Evolutionary conservation across 2,113 vertebrate genomes (phyloP).

Genomic region (Halichoeres trimaculatus): DNA sequence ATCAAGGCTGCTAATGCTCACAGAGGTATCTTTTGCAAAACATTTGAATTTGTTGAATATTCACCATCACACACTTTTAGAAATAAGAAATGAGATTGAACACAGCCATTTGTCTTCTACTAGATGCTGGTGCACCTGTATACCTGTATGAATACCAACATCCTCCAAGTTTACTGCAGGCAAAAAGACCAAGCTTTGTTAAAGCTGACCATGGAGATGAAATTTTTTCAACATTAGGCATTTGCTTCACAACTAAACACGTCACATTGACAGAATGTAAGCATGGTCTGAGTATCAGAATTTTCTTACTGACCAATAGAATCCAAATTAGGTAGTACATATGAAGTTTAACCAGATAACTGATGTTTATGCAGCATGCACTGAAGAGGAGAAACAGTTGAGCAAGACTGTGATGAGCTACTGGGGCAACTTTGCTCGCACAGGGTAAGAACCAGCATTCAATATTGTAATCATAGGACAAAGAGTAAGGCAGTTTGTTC

Average conservation of each 20-base stretch:
- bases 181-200: constrained; percentile 83
- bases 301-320: background rate
- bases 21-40: constrained; percentile 74
- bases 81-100: background rate
- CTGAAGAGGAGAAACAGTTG: constrained; percentile 72
- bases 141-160: constrained; percentile 92
- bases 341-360: background rate
- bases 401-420: constrained; percentile 81
- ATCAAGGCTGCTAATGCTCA: constrained; percentile 81
- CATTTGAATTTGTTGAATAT: background rate
- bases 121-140: constrained; percentile 81
- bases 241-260: constrained; percentile 82
- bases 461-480: background rate
- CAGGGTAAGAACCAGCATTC: constrained; percentile 70
- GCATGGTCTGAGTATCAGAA: background rate
- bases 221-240: constrained; percentile 85
- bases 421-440: constrained; percentile 85
- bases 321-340: background rate
- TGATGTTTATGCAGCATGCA: constrained; percentile 63
- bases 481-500: no score
- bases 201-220: constrained; percentile 88
- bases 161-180: constrained; percentile 52
- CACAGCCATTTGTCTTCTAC: background rate
- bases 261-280: constrained; percentile 63
- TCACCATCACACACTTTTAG: background rate